A percentile compares a stretch with the other conserved stretches of the same genome.
phyloP scores from a whole-genome alignment of 2,888 invertebrate species.

The Agrochola circellaris region DNA sequence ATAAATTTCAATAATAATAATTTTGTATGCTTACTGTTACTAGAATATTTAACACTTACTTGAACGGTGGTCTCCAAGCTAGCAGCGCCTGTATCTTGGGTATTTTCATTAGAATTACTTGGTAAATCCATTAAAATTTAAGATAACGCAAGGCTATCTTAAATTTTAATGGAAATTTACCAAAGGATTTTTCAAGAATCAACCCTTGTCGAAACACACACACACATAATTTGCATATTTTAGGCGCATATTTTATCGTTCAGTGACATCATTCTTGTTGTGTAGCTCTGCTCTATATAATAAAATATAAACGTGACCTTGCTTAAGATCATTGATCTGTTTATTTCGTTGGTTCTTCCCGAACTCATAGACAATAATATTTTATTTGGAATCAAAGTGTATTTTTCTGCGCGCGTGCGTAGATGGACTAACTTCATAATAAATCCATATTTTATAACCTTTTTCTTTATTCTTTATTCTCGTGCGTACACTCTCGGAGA shows the following conservation, averaged over 20 bases:
- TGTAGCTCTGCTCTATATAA: background rate
- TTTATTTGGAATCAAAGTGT: background rate
- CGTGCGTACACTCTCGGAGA: background rate
- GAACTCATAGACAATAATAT: conserved; percentile 9
- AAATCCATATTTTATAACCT: conserved; percentile 12
- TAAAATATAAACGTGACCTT: background rate
- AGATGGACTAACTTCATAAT: background rate
- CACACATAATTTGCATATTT: too few species aligned
- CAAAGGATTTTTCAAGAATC: background rate
- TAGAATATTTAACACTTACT: background rate
- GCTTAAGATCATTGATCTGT: background rate
- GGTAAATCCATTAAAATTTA: too few species aligned
- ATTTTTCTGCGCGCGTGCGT: background rate
- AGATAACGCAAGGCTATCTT: too few species aligned
- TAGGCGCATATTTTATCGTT: too few species aligned
- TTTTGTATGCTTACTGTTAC: background rate
- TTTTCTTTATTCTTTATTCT: background rate
- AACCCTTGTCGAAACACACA: background rate
- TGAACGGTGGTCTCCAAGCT: background rate
- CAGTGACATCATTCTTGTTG: conserved; percentile 11
- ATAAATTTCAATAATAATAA: background rate
- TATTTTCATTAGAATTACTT: too few species aligned
- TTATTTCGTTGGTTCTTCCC: conserved; percentile 1
- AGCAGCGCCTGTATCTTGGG: background rate
- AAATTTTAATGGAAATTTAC: background rate